These are phyloP conservation scores for Pocillopora damicornis DNA, from an alignment of 64 coral and sea anemone genomes.

Conservation along the genomic window DNA sequence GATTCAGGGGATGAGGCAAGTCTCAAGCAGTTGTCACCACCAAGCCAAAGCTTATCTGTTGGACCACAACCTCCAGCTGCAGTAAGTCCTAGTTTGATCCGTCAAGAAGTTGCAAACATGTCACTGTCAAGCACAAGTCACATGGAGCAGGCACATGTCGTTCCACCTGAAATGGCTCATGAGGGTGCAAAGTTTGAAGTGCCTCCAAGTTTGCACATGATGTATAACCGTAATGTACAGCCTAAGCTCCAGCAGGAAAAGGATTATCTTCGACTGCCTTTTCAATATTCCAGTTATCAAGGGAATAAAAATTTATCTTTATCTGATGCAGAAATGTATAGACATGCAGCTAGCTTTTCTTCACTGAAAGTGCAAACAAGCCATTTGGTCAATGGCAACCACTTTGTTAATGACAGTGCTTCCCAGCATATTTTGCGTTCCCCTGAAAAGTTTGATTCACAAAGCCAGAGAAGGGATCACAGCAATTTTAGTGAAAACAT, in stretches of 20 bases:
- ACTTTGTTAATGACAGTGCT: not conserved
- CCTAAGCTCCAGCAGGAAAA: not conserved
- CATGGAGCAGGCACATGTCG: not conserved
- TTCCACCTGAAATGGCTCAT: not conserved
- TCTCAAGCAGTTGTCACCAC: not conserved
- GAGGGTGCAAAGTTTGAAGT: not conserved
- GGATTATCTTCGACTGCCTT: constrained; percentile 15
- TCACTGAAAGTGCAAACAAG: not conserved
- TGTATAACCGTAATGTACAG: not conserved
- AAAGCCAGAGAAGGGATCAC: not conserved
- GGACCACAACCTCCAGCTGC: not conserved
- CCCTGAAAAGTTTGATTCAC: not conserved
- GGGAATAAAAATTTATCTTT: not conserved
- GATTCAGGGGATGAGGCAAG: not conserved
- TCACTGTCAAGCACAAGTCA: not conserved
- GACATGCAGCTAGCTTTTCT: not conserved
- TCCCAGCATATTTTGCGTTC: not conserved
- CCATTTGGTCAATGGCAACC: not conserved
- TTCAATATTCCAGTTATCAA: not conserved
- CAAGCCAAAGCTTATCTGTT: not conserved
- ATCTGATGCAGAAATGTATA: not conserved
- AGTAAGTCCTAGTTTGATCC: not conserved
- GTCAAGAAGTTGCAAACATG: not conserved
- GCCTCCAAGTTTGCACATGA: not conserved
- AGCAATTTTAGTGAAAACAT: not conserved